Percentiles rank a stretch among this genome's conserved stretches.
Evolutionary conservation across 2,113 vertebrate species (phyloP).

Genomic region (Amazona guildingii): DNA sequence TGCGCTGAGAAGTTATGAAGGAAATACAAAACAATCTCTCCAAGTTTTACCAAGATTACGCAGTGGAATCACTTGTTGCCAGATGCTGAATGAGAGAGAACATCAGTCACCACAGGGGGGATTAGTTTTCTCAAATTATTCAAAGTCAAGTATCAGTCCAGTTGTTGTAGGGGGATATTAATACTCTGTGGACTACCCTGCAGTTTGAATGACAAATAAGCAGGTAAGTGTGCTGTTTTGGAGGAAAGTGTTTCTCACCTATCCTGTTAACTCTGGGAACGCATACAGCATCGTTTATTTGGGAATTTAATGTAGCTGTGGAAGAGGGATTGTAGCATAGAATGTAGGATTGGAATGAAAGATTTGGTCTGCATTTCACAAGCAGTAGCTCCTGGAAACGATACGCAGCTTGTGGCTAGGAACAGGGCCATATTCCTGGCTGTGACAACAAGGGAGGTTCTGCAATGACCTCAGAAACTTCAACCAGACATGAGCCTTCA

Average conservation of each 20-base stretch:
- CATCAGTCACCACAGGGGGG: background rate
- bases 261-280: background rate
- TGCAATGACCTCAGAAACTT: background rate
- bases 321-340: background rate
- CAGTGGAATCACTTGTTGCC: background rate
- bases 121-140: background rate
- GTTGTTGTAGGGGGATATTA: background rate
- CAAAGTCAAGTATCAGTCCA: background rate
- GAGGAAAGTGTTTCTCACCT: background rate
- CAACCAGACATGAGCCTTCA: background rate
- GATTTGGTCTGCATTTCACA: background rate
- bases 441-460: background rate
- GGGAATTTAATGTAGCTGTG: background rate
- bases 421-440: background rate
- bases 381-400: conserved; percentile 29
- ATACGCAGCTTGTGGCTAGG: conserved; percentile 4
- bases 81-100: background rate
- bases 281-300: background rate
- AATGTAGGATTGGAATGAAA: background rate
- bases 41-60: background rate
- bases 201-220: background rate
- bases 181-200: background rate
- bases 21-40: background rate
- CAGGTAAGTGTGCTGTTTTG: background rate
- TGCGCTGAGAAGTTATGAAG: background rate